These are phyloP conservation scores for Xestia rhomboidea DNA, from an alignment of 2,888 invertebrate genomes.

Conservation along the genomic window DNA sequence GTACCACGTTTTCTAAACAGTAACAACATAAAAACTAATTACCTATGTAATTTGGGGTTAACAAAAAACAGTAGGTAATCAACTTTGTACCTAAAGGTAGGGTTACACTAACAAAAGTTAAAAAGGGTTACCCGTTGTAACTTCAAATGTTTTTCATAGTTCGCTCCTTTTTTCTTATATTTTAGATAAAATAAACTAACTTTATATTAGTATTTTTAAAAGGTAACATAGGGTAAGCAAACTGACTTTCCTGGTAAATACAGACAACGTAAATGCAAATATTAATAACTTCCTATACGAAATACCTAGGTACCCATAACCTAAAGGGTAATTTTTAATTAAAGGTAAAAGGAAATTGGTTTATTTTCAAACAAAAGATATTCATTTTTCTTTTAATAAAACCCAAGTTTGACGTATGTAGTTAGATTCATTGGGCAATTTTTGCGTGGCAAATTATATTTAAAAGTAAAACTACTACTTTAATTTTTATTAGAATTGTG, in stretches of 20 bases:
- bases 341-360: not conserved
- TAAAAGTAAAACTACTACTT: conserved; percentile 15
- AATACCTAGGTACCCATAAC: not conserved
- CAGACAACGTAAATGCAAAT: not conserved
- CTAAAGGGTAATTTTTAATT: not conserved
- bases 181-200: too few species aligned
- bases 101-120: conserved; percentile 5
- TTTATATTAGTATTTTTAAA: not conserved
- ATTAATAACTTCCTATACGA: not conserved
- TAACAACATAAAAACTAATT: too few species aligned
- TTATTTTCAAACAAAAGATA: not conserved
- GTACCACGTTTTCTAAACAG: not conserved
- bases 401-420: conserved; percentile 4
- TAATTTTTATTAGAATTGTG: conserved; percentile 3
- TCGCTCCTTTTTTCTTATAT: not conserved
- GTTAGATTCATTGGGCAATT: not conserved
- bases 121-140: conserved; percentile 5
- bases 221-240: not conserved
- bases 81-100: not conserved
- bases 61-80: not conserved
- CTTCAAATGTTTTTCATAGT: not conserved
- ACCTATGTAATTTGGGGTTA: not conserved
- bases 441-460: not conserved
- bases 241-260: not conserved
- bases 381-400: not conserved